Evolutionary conservation across 2,888 invertebrate species (phyloP), one percentile per base, ranked within the genome.

Genomic region (Dastarcus helophoroides): DNA sequence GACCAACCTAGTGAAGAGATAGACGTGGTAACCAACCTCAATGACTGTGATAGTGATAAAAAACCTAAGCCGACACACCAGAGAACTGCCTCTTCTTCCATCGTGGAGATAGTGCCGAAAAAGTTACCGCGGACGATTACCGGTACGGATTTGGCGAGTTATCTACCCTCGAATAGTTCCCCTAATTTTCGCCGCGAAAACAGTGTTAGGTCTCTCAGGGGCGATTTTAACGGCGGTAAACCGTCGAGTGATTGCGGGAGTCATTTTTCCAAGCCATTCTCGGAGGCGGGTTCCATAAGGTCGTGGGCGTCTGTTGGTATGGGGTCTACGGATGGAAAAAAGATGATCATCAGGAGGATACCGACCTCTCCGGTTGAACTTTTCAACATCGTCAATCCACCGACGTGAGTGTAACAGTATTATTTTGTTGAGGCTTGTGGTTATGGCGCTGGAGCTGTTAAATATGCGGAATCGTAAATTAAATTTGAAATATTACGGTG

Each of bases 301-400:
- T 84, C 84, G 26, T 71, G 84, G 47, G 82, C 84, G 33, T 84
- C 85, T 29, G 83, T 86, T 45, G 85, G 85, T 29, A 79, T 88
- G 75, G 88, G 88, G 16, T 86, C 85, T 39, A 86, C 86, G 22
- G 86, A 88, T 62, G 88, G 88, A 26, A 73, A 79, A 47, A 82
- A 81, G 65, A 73, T 88, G 70, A 83, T 84, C 48, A 82, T 86
- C 48, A 68, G 80, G 49, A 70, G 82, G 53, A 83, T 86, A 45
- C 86, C 86, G 33, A 83, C 82, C 30, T 83, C 86, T 44, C 85
- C 86, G 35, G 78, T 79, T 44, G 86, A 86, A 65, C 68, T 88
- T 45, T 79, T 86, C 57, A 85, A 80, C 65, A 76, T 86, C 63
- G 81, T 83, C 43, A 79, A 80, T 66, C 82, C 84, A 55, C 78